Percentiles rank a stretch among this genome's conserved stretches.
phyloP scores from a whole-genome alignment of 2,113 vertebrate species.

The Catharus fuscescens region DNA sequence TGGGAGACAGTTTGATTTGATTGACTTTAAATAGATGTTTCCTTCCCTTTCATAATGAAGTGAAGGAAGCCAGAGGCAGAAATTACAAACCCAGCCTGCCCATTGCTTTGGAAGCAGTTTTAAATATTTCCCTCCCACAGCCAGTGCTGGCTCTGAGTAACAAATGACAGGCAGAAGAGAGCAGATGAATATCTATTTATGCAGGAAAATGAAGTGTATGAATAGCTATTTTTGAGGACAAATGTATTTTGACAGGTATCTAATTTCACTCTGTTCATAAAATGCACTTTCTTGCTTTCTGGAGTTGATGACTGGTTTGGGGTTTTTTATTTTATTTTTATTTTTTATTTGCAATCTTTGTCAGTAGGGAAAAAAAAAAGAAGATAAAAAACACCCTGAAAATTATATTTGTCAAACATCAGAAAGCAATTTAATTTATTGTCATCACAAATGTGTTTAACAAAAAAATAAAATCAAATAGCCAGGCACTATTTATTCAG shows the following conservation, averaged over 20 bases:
- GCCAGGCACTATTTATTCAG: constrained; percentile 2
- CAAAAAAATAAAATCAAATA: background rate
- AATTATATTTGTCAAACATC: constrained; percentile 62
- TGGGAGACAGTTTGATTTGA: constrained; percentile 41
- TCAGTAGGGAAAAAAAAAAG: background rate
- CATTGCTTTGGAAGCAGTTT: constrained; percentile 66
- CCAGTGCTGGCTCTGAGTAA: constrained; percentile 18
- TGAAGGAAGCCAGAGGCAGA: constrained; percentile 53
- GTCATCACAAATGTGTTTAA: constrained; percentile 19
- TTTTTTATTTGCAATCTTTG: background rate
- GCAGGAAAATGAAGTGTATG: constrained; percentile 70
- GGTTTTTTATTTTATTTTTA: background rate
- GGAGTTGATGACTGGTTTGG: background rate
- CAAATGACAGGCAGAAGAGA: constrained; percentile 64
- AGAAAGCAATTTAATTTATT: constrained; percentile 49
- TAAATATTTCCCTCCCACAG: constrained; percentile 64
- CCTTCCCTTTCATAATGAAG: constrained; percentile 46
- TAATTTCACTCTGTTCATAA: constrained; percentile 75
- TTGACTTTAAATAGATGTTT: constrained; percentile 74
- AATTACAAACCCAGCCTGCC: constrained; percentile 31
- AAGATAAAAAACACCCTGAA: background rate
- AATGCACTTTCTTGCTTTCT: constrained; percentile 59
- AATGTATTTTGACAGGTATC: constrained; percentile 78
- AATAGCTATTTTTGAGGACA: constrained; percentile 72
- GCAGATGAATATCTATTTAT: constrained; percentile 70